Evolutionary conservation across 2,888 invertebrate species (phyloP).

Genomic region (Hartigia nigra): DNA sequence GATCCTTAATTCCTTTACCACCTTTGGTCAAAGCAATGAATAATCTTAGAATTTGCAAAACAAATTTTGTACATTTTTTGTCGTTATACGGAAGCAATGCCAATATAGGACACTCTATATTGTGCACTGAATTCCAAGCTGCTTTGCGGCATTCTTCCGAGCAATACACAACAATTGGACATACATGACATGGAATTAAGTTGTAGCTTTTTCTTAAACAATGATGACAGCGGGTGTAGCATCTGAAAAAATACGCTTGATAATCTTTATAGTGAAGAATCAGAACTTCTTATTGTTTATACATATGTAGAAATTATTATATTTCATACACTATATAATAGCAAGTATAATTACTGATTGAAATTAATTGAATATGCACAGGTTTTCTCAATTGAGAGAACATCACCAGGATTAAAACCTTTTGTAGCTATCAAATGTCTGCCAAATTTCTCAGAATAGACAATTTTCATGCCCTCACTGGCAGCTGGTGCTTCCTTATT

Average conservation of each 20-base stretch:
- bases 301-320: not conserved
- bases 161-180: slow-evolving; percentile 59
- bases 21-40: slow-evolving; percentile 53
- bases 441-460: slow-evolving; percentile 55
- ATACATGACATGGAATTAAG: slow-evolving; percentile 56
- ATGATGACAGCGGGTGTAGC: slow-evolving; percentile 61
- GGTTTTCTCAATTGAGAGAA: slow-evolving; percentile 56
- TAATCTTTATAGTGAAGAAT: not conserved
- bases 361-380: slow-evolving; percentile 55
- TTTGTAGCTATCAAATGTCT: slow-evolving; percentile 57
- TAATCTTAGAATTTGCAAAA: slow-evolving; percentile 59
- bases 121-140: slow-evolving; percentile 55
- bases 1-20: slow-evolving; percentile 49
- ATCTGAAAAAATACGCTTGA: slow-evolving; percentile 35
- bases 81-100: slow-evolving; percentile 48
- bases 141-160: slow-evolving; percentile 53
- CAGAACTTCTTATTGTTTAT: not conserved
- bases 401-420: slow-evolving; percentile 57
- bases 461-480: slow-evolving; percentile 54
- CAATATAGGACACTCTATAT: slow-evolving; percentile 55
- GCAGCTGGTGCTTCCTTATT: slow-evolving; percentile 52
- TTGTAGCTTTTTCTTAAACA: slow-evolving; percentile 57
- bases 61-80: too few species aligned
- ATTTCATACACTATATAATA: too few species aligned
- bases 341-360: slow-evolving; percentile 42